Conservation (phyloP, 2,113 vertebrate genomes). For the Catharus bicknelli region DNA sequence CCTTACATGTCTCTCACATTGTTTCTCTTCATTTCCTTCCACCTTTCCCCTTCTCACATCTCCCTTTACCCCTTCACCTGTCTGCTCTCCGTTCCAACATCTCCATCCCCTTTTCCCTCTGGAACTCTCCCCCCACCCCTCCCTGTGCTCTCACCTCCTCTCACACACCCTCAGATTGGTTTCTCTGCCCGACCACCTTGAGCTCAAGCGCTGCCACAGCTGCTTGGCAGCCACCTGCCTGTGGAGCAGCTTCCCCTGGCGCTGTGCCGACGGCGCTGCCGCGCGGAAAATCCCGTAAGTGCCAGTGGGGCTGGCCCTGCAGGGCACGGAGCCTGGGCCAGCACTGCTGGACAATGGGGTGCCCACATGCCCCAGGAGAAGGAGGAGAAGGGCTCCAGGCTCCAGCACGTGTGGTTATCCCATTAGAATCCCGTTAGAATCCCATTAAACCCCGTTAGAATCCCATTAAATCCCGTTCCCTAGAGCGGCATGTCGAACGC, state of each 20-base stretch:
- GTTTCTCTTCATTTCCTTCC: constrained; percentile 43
- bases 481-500: not conserved
- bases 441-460: too few species aligned
- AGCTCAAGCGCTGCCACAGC: constrained; percentile 50
- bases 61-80: not conserved
- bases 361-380: not conserved
- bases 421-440: not conserved
- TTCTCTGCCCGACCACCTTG: constrained; percentile 55
- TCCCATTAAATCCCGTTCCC: not conserved
- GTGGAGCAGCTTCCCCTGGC: constrained; percentile 62
- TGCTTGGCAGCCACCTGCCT: constrained; percentile 47
- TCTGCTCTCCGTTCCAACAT: accelerated
- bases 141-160: not conserved
- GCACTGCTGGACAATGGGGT: not conserved
- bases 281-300: constrained; percentile 56
- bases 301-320: not conserved
- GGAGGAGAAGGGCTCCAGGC: not conserved
- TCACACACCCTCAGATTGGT: constrained; percentile 9
- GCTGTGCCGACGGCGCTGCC: constrained; percentile 43
- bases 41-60: not conserved
- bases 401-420: not conserved
- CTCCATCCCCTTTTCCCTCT: not conserved
- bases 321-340: not conserved
- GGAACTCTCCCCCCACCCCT: not conserved
- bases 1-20: not conserved